Base-by-base conservation (phyloP, 2,888 invertebrate genomes). In the Yponomeuta plumbellus region DNA sequence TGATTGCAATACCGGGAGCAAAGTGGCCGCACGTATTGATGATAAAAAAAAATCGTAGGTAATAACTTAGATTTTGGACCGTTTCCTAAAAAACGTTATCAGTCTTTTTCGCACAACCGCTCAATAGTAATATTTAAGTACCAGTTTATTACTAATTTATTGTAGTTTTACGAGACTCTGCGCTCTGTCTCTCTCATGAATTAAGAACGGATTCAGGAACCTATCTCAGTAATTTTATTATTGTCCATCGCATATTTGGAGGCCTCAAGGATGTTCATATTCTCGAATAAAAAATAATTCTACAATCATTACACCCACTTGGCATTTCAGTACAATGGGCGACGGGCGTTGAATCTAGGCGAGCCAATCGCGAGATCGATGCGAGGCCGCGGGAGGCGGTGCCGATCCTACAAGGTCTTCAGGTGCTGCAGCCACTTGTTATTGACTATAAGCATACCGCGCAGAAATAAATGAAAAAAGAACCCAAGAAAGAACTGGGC, bases 351-450 rank as follows among this genome's bases (percentile, higher is more conserved):
- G n/a, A 52, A 57, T 64, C 40, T 34, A 61, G 23, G 59, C 59
- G 67, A 67, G 66, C 74, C 74, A 74, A 73, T 74, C 68, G 68
- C 64, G 65, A 65, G 68, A 61, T 61, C 61, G 65, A 61, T 44
- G 66, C 69, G 70, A 72, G 72, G 72, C 69, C 71, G 52, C 2
- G 65, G 61, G 70, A 71, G 74, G 71, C 72, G 71, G 66, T 52
- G 65, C 69, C 39, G 39, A 62, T 64, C 44, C 44, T 52, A 52
- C 67, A 69, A 71, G 67, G 69, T 61, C 68, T 68, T 56, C 68
- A 65, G 44, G 44, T 52, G 44, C 44, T 52, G 0, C 17, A 17
- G 44, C 44, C 44, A 52, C 44, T 52, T 52, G 44, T 13, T 52
- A 52, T 52, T 52, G 44, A 13, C 44, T 17, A 52, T 52, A 52